Evolutionary conservation across 1,140 invertebrate species (phyloP), one percentile per base, ranked within the genome.

Genomic region (Oreohelix idahoensis): DNA sequence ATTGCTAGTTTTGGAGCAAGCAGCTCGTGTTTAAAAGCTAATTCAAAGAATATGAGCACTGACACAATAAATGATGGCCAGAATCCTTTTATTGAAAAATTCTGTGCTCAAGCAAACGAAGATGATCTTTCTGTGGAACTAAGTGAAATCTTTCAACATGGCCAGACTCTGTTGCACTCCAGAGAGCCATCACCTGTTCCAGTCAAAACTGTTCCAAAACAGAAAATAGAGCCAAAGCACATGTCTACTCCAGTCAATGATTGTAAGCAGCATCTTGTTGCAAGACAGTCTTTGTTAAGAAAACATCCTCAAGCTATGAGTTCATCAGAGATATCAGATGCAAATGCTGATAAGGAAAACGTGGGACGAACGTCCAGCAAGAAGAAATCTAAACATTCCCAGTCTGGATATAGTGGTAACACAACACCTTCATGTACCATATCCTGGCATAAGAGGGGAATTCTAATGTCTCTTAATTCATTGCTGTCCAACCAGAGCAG

Each of bases 241-340:
- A 79, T 79, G 77, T 79, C 77, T 53, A 79, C 77, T 8, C 77
- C 77, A 42, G 75, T 77, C n/a, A 23, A 10, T 74, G 38, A 74
- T 5, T 26, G 1, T 11, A 35, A 23, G 17, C 29, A 29, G 20
- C 51, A 23, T 58, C 2, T 58, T 32, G 17, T 35, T 17, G 17
- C 63, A 32, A 8, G 20, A 32, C 63, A 35, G n/a, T 13, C 11
- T 8, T 32, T 32, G 2, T 11, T 66, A 8, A 29, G 8, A 32
- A 17, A 66, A 23, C 63, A 66, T 2, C 11, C 29, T 32, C n/a
- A 35, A 32, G 4, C n/a, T 23, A 32, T 29, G 29, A 8, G 5
- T 35, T 66, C 29, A 66, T 35, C 63, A 32, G 8, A 35, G 29
- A 17, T 35, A 4, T 66, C 29, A 66, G n/a, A 66, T 32, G 17